Conservation (phyloP, 2,797 vertebrate genomes). For the Cossypha heuglini region DNA sequence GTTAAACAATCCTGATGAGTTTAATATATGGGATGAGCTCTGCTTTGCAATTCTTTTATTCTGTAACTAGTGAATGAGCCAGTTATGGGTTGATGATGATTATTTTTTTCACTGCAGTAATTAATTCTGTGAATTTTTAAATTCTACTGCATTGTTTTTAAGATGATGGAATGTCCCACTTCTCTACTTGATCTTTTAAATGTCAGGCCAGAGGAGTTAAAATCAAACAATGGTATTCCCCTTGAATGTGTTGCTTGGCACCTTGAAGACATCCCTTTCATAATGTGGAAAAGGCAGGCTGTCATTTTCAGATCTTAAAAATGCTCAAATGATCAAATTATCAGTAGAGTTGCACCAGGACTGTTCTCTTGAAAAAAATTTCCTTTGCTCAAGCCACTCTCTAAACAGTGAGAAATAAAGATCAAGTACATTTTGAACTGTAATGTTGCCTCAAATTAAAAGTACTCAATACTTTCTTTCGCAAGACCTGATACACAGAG, state of each 20-base stretch:
- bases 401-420: not conserved
- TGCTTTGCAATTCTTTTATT: not conserved
- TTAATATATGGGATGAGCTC: not conserved
- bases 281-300: not conserved
- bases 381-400: not conserved
- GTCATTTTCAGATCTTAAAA: not conserved
- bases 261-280: not conserved
- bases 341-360: not conserved
- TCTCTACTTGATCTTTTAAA: not conserved
- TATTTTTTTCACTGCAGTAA: not conserved
- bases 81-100: not conserved
- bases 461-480: not conserved
- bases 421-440: not conserved
- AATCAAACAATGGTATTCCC: not conserved
- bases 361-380: not conserved
- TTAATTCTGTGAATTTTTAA: not conserved
- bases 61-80: not conserved
- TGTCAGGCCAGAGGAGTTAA: not conserved
- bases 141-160: not conserved
- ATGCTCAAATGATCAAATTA: not conserved
- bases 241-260: not conserved
- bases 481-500: not conserved
- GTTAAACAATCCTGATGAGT: not conserved
- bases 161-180: not conserved
- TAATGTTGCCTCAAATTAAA: not conserved